Percentiles rank a stretch among this genome's conserved stretches.
phyloP scores from a whole-genome alignment of 2,113 vertebrate genomes.

The Cygnus buccinator region DNA sequence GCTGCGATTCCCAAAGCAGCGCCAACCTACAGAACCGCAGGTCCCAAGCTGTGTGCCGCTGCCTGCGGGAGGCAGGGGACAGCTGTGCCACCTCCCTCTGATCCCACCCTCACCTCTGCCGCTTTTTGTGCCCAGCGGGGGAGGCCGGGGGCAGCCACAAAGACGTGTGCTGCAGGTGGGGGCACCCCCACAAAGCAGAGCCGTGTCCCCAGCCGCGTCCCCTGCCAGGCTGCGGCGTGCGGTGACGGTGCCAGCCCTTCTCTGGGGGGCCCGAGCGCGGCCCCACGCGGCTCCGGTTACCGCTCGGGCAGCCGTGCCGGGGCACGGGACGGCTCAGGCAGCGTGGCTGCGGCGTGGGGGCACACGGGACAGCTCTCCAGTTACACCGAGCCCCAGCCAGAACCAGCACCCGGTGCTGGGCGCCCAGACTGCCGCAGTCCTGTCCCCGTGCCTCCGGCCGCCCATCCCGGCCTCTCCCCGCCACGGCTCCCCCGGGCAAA shows the following conservation, averaged over 20 bases:
- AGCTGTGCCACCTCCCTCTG: rapidly evolving
- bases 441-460: not conserved
- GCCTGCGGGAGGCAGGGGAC: not conserved
- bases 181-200: not conserved
- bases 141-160: not conserved
- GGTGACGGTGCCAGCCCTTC: not conserved
- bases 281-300: too few relatives aligned
- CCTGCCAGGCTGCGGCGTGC: rapidly evolving
- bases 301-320: not conserved
- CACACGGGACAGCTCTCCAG: not conserved
- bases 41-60: rapidly evolving
- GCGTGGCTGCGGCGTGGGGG: not conserved
- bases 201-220: not conserved
- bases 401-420: rapidly evolving
- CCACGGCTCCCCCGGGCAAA: not conserved
- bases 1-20: not conserved
- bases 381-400: not conserved
- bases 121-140: not conserved
- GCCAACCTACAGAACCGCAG: not conserved
- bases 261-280: too few relatives aligned
- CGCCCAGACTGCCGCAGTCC: rapidly evolving
- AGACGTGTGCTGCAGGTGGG: rapidly evolving
- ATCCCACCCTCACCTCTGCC: not conserved
- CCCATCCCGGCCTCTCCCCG: not conserved
- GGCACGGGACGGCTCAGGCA: not conserved